Base-by-base conservation (phyloP, 2,888 invertebrate genomes). In the Andrena fulva region DNA sequence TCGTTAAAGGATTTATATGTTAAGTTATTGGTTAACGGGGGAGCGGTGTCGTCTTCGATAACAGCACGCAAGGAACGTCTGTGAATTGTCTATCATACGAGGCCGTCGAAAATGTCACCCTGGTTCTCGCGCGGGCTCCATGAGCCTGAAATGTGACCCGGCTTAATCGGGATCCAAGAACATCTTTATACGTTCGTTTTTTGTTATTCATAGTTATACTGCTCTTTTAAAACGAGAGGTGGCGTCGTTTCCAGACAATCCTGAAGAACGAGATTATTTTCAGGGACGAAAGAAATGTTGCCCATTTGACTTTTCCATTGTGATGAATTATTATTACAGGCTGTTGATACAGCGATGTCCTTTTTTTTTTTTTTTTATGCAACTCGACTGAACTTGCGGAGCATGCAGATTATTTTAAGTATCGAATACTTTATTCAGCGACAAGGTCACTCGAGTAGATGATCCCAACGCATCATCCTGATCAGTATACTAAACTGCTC, bases 11-110 rank as follows among this genome's bases (percentile, higher is more conserved):
- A 63, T 60, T 70, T 62, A 27, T 27, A 12, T 16, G 56, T 73
- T 68, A 73, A 84, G 76, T 83, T 77, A 82, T 79, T 50, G 69
- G 67, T 63, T 33, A 62, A 50, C 54, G 63, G 68, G 56, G 70
- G 54, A 72, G 8, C 50, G 73, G 56, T 42, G 52, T 2, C 12
- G 63, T 63, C 33, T 48, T 10, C 35, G 35, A 27, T n/a, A 20
- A 31, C 48, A 12, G 63, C 29, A 31, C 2, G 7, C 8, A 6
- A 12, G 50, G n/a, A 24, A 66, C 24, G 2, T 12, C 52, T n/a
- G 27, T 42, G 16, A 20, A 77, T 8, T 33, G 16, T n/a, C 24
- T 35, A n/a, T n/a, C 7, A 0, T 24, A n/a, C n/a, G 10, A 5
- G 16, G 6, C 31, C 12, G 24, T 0, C 12, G 24, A 20, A 60